Conservation (phyloP, 1,140 invertebrate species). For the Colletes gigas region DNA sequence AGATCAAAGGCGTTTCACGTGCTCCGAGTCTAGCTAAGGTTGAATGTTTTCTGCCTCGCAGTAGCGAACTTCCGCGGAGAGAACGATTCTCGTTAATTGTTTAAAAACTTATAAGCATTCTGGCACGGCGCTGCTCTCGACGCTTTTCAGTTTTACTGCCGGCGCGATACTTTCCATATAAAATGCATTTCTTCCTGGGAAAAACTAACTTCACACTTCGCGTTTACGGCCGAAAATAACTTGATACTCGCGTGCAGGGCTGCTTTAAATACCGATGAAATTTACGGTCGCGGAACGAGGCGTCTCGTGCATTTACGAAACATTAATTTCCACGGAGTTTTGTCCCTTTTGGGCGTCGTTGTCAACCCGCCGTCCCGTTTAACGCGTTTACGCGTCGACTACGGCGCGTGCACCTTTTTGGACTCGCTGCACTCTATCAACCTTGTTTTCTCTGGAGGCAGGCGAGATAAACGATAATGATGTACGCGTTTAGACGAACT, state of each 20-base stretch:
- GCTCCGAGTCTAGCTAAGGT: too few species aligned
- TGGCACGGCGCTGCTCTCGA: neutral
- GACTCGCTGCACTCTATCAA: neutral
- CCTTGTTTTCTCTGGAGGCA: neutral
- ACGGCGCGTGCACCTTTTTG: conserved; percentile 34
- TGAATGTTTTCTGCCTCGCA: neutral
- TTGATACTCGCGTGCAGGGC: neutral
- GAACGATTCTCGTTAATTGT: neutral
- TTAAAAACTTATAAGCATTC: conserved; percentile 14
- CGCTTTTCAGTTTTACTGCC: neutral
- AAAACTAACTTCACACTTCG: conserved; percentile 29
- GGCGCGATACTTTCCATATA: neutral
- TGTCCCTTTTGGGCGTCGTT: neutral
- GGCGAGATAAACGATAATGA: conserved; percentile 36
- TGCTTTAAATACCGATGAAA: conserved; percentile 36
- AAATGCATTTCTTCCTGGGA: neutral
- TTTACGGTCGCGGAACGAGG: conserved; percentile 26
- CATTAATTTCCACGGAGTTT: conserved; percentile 19
- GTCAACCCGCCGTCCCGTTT: conserved; percentile 21
- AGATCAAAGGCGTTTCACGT: too few species aligned
- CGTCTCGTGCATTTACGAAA: conserved; percentile 30
- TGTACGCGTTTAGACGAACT: conserved; percentile 37
- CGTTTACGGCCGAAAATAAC: conserved; percentile 13
- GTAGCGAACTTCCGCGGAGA: neutral
- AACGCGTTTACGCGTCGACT: conserved; percentile 15